Evolutionary conservation across 1,140 invertebrate species (phyloP), one percentile per base, ranked within the genome.

Genomic region (Eupristina koningsbergeri): DNA sequence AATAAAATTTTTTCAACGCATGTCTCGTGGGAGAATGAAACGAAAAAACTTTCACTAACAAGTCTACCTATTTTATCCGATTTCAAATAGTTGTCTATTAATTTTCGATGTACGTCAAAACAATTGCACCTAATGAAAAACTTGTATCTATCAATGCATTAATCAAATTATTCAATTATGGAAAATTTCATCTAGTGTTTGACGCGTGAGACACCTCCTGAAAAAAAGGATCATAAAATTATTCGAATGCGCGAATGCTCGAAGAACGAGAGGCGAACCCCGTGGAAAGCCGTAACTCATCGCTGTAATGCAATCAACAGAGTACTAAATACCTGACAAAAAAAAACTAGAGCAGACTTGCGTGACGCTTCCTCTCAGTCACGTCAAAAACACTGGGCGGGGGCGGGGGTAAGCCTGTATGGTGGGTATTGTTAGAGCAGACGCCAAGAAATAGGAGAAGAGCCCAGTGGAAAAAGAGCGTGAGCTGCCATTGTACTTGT

Each of bases 401-500:
- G 47, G 73, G 50, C 50, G 79, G 1, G 19, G 5, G 3, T 17
- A 26, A 53, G 67, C 45, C 39, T 82, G 76, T 82, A 82, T 53
- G 81, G 82, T 76, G 84, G 82, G 81, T 80, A 85, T 89, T 89
- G 87, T 89, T 87, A 86, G 84, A 86, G 79, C 71, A 77, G 69
- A 61, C 75, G 34, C 75, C 31, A 6, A 19, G 73, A 53, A 41
- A 73, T 31, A 58, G 80, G 34, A 63, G 3, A 3, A 8, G 34
- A 19, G 31, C n/a, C 26, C 22, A 61, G 69, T 15, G 36, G 64
- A 53, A 74, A 86, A 83, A 84, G 75, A 87, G 85, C 82, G 61
- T 86, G 86, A 87, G 87, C 85, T 76, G 85, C 87, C 86, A 89
- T 89, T 89, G 88, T 89, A 87, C 86, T 86, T 86, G 84, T 84